Conservation (phyloP, 64 coral and sea anemone species). For the Montipora cactus region DNA sequence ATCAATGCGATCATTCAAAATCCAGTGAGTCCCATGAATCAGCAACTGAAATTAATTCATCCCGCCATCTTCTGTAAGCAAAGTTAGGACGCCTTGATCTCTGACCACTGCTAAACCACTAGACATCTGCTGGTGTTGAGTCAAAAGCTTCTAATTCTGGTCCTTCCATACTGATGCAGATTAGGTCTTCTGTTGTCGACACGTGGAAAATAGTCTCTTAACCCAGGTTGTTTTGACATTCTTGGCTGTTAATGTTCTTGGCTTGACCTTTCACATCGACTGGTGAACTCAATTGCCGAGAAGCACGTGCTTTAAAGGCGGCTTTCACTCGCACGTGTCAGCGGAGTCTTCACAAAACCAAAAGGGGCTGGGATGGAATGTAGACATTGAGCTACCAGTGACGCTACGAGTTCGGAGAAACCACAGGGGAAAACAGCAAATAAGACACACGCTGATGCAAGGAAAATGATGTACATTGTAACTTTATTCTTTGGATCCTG, state of each 20-base stretch:
- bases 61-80: too few relatives aligned
- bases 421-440: conserved; percentile 15
- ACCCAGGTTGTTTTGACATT: background rate
- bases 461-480: conserved; percentile 6
- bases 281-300: background rate
- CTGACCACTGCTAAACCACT: too few relatives aligned
- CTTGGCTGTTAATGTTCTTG: background rate
- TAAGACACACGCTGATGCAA: conserved; percentile 34
- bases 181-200: too few relatives aligned
- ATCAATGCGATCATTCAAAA: too few relatives aligned
- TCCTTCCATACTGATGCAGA: too few relatives aligned
- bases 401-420: background rate
- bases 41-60: too few relatives aligned
- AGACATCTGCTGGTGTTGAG: too few relatives aligned
- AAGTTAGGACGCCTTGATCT: too few relatives aligned
- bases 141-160: too few relatives aligned
- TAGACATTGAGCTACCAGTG: background rate
- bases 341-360: background rate
- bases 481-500: conserved; percentile 19
- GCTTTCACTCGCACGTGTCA: background rate
- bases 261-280: background rate
- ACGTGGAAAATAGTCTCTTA: background rate
- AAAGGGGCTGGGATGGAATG: conserved; percentile 10
- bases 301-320: background rate
- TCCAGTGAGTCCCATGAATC: too few relatives aligned